Base-by-base conservation (phyloP, 2,113 vertebrate genomes). In the Canis aureus region DNA sequence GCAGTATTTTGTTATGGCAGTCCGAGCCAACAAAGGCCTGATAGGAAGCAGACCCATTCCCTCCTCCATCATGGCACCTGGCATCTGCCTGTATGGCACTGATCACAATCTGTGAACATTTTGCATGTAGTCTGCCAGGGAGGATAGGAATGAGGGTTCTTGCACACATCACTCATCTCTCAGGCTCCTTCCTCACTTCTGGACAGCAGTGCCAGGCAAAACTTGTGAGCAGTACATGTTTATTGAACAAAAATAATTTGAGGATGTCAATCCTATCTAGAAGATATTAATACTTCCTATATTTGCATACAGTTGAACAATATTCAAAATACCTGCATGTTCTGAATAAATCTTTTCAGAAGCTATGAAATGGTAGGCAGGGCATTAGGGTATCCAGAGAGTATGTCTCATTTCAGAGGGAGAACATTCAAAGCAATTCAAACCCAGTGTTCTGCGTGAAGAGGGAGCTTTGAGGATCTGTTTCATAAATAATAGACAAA, bases 81-180 rank as follows among this genome's bases (percentile, higher is more conserved):
- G 16, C 2, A 10, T 22, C 38, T 22, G 29, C 55, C 62, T 25
- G 60, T 6, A 35, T 0, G 66, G 27, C 25, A 4, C 13, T 32
- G 10, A 0, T 10, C 49, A 4, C 8, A 2, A 0, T 12, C 35
- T 23, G 2, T 0, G 49, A 4, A 27, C 2, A 13, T 4, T 74
- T 16, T 62, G 49, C 19, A 49, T 3, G 11, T 2, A 2, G 43
- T 57, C 15, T 38, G 3, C 10, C 11, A 4, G 6, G 13, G 7
- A 5, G 10, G 10, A 5, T 3, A 25, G 51, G 25, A 3, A 6
- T 23, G 38, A 4, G 0, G 7, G 22, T 9, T n/a, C 49, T 55
- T 74, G 38, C 19, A 13, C 0, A 11, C 0, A 0, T 67, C 82
- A 1, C 32, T 73, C 57, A 57, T 43, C 35, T 60, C 32, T 57